Conservation (phyloP, 2,113 vertebrate species). For the Limnothrissa miodon region DNA sequence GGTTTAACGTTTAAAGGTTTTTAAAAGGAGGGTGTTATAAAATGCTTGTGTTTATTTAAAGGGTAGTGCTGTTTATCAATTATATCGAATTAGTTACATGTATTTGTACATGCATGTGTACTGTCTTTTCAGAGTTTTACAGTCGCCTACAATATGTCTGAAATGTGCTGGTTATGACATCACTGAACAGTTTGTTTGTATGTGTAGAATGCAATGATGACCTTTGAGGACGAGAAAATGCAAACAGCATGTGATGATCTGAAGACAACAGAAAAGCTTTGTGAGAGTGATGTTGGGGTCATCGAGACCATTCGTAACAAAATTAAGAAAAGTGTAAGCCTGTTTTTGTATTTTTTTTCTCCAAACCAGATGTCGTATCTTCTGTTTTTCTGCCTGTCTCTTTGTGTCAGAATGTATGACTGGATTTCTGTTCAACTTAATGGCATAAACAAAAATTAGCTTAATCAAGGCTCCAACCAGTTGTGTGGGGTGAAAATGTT, state of each 20-base stretch:
- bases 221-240: slow-evolving; percentile 99
- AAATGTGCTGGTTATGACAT: background rate
- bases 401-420: slow-evolving; percentile 13
- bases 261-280: slow-evolving; percentile 93
- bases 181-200: background rate
- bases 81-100: background rate
- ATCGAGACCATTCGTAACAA: slow-evolving; percentile 98
- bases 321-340: slow-evolving; percentile 95
- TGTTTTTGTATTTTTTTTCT: background rate
- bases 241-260: slow-evolving; percentile 94
- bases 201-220: slow-evolving; percentile 96
- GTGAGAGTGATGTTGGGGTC: slow-evolving; percentile 91
- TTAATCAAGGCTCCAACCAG: no score
- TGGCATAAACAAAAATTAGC: no score
- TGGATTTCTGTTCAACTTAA: no score
- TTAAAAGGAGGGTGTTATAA: background rate
- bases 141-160: background rate
- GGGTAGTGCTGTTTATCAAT: background rate
- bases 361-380: background rate
- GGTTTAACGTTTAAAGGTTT: background rate
- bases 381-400: slow-evolving; percentile 1
- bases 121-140: background rate
- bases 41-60: background rate
- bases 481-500: no score
- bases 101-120: background rate